A percentile compares a stretch with the other conserved stretches of the same genome.
These are phyloP conservation scores for Gorsachius goisagi DNA, from an alignment of 2,113 vertebrate species.

Conservation along the genomic window DNA sequence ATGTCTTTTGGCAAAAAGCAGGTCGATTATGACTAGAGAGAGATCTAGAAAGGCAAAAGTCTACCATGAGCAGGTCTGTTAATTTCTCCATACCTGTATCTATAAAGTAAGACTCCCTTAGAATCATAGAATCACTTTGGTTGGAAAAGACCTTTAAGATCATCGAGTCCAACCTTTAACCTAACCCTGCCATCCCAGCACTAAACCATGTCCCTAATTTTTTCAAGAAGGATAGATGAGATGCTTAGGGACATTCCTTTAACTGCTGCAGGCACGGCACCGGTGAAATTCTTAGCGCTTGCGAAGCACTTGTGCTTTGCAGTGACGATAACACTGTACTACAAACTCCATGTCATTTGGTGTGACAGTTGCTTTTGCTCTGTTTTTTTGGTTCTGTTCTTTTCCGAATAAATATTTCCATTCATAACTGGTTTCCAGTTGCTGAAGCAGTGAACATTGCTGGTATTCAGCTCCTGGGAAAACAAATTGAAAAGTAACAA, in stretches of 20 bases:
- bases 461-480: neutral
- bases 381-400: neutral
- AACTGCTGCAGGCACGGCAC: neutral
- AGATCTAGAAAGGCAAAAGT: neutral
- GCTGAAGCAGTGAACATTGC: neutral
- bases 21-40: neutral
- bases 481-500: neutral
- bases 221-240: too few species aligned
- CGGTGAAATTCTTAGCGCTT: neutral
- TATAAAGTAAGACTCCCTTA: neutral
- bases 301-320: accelerated
- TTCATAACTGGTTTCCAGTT: neutral
- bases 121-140: too few species aligned
- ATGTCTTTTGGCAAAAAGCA: neutral
- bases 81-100: neutral
- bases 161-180: too few species aligned
- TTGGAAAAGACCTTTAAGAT: too few species aligned
- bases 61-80: neutral
- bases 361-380: neutral
- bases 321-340: neutral
- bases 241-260: too few species aligned
- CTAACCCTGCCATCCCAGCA: too few species aligned
- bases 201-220: too few species aligned
- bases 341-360: neutral
- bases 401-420: neutral